phyloP scores from a whole-genome alignment of 2,113 vertebrate species.

The Orthochromis malagaraziensis region DNA sequence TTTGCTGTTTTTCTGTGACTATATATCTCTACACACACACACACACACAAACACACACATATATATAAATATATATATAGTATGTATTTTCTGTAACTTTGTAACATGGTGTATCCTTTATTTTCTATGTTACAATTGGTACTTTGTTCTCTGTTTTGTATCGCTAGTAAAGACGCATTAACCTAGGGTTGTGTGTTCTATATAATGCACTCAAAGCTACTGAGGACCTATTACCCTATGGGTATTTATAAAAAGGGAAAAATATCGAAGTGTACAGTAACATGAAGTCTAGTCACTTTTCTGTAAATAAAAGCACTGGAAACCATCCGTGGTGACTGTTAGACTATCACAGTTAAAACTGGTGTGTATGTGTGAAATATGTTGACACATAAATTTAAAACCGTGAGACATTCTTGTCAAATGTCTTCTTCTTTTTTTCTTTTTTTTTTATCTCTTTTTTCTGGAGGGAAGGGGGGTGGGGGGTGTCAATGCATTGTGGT shows the following conservation, averaged over 20 bases:
- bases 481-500: background rate
- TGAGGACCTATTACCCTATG: constrained; percentile 99
- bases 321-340: constrained; percentile 78
- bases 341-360: constrained; percentile 77
- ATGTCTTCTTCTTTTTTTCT: background rate
- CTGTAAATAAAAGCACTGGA: constrained; percentile 98
- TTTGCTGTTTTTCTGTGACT: constrained; percentile 76
- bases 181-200: constrained; percentile 98
- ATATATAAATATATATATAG: constrained; percentile 19
- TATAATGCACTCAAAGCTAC: constrained; percentile 91
- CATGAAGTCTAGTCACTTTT: constrained; percentile 87
- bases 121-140: constrained; percentile 73
- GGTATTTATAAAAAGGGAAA: constrained; percentile 95
- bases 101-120: constrained; percentile 85
- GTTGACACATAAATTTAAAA: constrained; percentile 82
- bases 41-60: background rate
- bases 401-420: constrained; percentile 53
- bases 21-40: constrained; percentile 5
- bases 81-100: constrained; percentile 81
- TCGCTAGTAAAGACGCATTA: constrained; percentile 80
- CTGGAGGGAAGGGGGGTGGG: background rate
- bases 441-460: background rate
- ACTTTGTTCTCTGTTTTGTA: constrained; percentile 67
- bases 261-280: constrained; percentile 88
- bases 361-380: constrained; percentile 79